Percentiles rank a stretch among this genome's conserved stretches.
These are phyloP conservation scores for Himantopus leucocephalus DNA, from an alignment of 2,113 vertebrate genomes.

Conservation along the genomic window DNA sequence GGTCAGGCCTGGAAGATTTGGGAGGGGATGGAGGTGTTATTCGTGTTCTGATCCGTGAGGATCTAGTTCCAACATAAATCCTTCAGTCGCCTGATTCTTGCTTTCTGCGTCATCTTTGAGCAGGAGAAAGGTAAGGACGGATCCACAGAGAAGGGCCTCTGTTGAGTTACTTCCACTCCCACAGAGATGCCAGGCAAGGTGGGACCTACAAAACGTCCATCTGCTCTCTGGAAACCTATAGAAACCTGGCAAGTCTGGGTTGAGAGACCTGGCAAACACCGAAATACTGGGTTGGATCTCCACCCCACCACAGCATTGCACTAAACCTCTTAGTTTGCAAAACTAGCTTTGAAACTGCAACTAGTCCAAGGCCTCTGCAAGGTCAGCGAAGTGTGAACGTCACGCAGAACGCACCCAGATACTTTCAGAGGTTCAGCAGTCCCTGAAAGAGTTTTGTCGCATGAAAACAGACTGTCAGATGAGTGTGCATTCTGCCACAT, in stretches of 20 bases:
- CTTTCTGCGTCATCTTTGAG: background rate
- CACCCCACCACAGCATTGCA: background rate
- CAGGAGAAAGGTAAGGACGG: background rate
- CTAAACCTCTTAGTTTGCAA: background rate
- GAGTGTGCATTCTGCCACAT: conserved; percentile 31
- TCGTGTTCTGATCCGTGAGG: background rate
- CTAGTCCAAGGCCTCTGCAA: background rate
- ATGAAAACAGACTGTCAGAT: background rate
- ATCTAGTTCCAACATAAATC: background rate
- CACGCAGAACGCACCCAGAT: background rate
- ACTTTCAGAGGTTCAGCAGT: background rate
- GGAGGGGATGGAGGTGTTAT: background rate
- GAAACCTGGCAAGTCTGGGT: background rate
- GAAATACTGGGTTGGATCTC: background rate
- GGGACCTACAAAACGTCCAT: background rate
- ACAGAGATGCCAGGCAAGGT: background rate
- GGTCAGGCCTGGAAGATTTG: conserved; percentile 8
- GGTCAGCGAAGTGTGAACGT: background rate
- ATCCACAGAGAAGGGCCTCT: background rate
- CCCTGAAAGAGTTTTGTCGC: background rate
- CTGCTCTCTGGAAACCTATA: background rate
- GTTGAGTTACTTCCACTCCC: background rate
- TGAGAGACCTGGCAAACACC: background rate
- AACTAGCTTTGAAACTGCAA: background rate
- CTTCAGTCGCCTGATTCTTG: background rate